Conservation (phyloP, 2,113 vertebrate species). For the Trichechus manatus region DNA sequence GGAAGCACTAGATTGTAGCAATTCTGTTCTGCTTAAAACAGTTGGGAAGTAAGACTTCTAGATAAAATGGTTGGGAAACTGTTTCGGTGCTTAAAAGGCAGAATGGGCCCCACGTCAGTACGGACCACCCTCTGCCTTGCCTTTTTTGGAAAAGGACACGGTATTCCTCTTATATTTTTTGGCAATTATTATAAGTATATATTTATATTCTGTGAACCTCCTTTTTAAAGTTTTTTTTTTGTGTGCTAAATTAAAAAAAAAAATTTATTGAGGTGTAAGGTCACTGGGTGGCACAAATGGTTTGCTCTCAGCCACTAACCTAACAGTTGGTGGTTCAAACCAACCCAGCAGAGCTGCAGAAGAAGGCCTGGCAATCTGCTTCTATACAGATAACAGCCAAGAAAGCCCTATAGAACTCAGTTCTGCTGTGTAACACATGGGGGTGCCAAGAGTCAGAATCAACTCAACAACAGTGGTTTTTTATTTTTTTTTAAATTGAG, state of each 20-base stretch:
- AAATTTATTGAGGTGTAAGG: not conserved
- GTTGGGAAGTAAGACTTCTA: not conserved
- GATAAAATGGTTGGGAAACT: not conserved
- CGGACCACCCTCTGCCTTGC: not conserved
- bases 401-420: no score
- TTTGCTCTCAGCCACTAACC: no score
- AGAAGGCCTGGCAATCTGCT: no score
- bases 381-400: no score
- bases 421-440: no score
- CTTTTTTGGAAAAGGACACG: not conserved
- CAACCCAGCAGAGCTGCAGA: no score
- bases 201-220: not conserved
- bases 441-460: no score
- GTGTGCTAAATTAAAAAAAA: constrained; percentile 22
- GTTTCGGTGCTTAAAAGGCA: not conserved
- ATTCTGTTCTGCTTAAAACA: not conserved
- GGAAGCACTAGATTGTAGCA: not conserved
- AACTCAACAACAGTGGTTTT: no score
- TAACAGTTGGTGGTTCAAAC: no score
- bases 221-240: not conserved
- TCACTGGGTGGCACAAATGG: no score
- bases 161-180: not conserved
- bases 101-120: not conserved
- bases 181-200: not conserved
- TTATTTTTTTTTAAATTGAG: no score